Conservation (phyloP, 1,140 invertebrate species). For the Pseudoatta argentina region DNA sequence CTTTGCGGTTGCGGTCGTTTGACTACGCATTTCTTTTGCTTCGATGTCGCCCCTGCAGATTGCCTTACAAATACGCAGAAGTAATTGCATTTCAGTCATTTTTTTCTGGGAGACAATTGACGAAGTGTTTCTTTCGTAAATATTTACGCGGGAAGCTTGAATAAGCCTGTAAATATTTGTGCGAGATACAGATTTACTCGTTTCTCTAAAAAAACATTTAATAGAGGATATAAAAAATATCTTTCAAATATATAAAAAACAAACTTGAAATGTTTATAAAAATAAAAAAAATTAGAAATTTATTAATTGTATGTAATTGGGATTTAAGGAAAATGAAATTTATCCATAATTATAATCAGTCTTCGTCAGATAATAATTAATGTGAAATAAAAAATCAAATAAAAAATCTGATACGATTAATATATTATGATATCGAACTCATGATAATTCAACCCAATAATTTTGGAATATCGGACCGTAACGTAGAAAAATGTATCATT, state of each 20-base stretch:
- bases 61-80: conserved; percentile 45
- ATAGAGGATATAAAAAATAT: not conserved
- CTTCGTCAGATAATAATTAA: not conserved
- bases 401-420: not conserved
- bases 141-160: not conserved
- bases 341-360: not conserved
- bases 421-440: not conserved
- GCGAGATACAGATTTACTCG: not conserved
- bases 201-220: not conserved
- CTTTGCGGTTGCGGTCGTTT: conserved; percentile 53
- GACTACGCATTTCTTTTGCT: conserved; percentile 22
- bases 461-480: not conserved
- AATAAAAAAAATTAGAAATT: conserved; percentile 7
- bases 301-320: not conserved
- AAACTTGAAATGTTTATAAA: not conserved
- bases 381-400: not conserved
- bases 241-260: not conserved
- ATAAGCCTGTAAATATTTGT: not conserved
- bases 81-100: conserved; percentile 1
- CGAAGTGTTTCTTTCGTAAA: not conserved
- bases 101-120: not conserved
- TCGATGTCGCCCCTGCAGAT: conserved; percentile 21
- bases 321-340: not conserved
- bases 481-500: not conserved
- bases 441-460: not conserved